Evolutionary conservation across 2,888 invertebrate species (phyloP).

Genomic region (Eurois occulta): DNA sequence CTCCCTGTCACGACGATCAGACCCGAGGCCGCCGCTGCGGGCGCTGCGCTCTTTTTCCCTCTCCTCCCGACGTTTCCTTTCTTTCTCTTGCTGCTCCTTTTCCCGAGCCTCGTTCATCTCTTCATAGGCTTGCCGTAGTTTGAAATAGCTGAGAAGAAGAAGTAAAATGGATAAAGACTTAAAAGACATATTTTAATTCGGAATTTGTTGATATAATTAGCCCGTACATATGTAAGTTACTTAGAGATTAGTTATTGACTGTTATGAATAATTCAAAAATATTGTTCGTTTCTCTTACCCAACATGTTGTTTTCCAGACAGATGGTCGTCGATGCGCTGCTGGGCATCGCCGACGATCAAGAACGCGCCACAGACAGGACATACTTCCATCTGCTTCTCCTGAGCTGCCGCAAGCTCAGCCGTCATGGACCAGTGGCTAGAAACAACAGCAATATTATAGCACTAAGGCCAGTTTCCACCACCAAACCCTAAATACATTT

Average conservation of each 20-base stretch:
- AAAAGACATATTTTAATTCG: background rate
- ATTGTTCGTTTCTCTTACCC: constrained; percentile 91
- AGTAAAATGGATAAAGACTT: background rate
- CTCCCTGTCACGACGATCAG: constrained; percentile 85
- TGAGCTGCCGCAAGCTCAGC: constrained; percentile 96
- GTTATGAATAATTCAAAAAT: background rate
- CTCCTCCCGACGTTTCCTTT: constrained; percentile 86
- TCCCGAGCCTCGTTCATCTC: constrained; percentile 92
- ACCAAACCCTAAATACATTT: background rate
- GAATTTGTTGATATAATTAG: background rate
- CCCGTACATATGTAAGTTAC: too few relatives aligned
- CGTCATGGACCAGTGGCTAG: constrained; percentile 93
- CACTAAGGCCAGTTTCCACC: background rate
- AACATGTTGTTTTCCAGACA: constrained; percentile 99
- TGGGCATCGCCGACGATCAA: constrained; percentile 99
- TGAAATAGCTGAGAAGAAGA: constrained; percentile 89
- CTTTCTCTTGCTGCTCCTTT: constrained; percentile 91
- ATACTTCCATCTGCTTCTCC: constrained; percentile 99
- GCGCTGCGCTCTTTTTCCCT: constrained; percentile 81
- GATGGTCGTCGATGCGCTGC: constrained; percentile 98
- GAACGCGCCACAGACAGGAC: constrained; percentile 99
- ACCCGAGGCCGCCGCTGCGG: constrained; percentile 84
- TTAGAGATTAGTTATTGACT: background rate
- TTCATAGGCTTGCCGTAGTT: constrained; percentile 92
- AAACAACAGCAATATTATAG: constrained; percentile 21